These are phyloP conservation scores for Laspeyria flexula DNA, from an alignment of 2,888 invertebrate species.

Conservation along the genomic window DNA sequence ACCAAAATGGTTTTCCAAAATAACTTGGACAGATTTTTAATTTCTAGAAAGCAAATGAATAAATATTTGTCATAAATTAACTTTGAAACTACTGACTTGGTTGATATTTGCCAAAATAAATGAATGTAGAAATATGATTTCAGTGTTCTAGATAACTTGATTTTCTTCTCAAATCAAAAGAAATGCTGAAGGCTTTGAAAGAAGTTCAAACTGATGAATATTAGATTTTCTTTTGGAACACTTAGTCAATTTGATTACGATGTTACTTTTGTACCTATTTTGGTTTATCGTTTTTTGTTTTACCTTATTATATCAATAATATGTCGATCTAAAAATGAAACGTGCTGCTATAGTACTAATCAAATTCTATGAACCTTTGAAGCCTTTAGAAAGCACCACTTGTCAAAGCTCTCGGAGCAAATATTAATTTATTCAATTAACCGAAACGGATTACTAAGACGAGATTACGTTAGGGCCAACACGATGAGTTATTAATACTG, in stretches of 20 bases:
- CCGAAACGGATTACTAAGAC: slow-evolving; percentile 59
- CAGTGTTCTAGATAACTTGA: neutral
- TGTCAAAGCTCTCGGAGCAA: slow-evolving; percentile 15
- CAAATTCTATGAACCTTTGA: neutral
- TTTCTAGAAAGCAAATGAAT: too few species aligned
- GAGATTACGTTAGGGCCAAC: slow-evolving; percentile 68
- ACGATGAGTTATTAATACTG: slow-evolving; percentile 76
- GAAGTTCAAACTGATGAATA: neutral
- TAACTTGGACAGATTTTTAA: too few species aligned
- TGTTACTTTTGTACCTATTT: neutral
- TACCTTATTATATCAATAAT: too few species aligned
- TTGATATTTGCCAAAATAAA: too few species aligned
- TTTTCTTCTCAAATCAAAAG: neutral
- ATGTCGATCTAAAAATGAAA: too few species aligned
- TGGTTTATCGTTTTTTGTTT: neutral
- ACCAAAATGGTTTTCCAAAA: too few species aligned
- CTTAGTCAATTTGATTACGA: too few species aligned
- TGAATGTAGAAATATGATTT: too few species aligned
- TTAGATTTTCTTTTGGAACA: too few species aligned
- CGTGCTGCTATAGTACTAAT: neutral
- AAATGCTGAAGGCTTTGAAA: neutral
- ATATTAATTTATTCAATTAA: slow-evolving; percentile 63
- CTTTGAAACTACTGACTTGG: too few species aligned
- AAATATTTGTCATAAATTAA: too few species aligned
- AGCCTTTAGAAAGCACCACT: neutral